phyloP scores from a whole-genome alignment of 2,888 invertebrate species.

The Athalia rosae region DNA sequence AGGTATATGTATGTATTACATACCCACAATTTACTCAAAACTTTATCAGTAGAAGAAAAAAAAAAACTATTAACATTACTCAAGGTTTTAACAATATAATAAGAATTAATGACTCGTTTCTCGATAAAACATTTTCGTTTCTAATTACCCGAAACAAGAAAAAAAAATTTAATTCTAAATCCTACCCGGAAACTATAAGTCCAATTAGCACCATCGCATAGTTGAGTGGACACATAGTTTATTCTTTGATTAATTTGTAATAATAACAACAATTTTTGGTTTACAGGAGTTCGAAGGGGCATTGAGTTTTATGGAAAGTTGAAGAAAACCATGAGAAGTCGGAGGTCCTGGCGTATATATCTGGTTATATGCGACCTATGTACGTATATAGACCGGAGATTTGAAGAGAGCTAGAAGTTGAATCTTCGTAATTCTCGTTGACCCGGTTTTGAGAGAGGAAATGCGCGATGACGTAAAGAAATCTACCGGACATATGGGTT shows the following conservation, averaged over 20 bases:
- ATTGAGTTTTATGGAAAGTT: too few relatives aligned
- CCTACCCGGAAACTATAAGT: neutral
- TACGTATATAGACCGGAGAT: too few relatives aligned
- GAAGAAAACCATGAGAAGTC: too few relatives aligned
- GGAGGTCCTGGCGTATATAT: too few relatives aligned
- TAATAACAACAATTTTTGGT: too few relatives aligned
- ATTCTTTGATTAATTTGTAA: too few relatives aligned
- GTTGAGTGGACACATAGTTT: too few relatives aligned
- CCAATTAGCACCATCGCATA: too few relatives aligned
- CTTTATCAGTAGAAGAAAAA: neutral
- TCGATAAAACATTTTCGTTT: conserved; percentile 2
- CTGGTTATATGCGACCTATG: too few relatives aligned
- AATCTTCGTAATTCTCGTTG: conserved; percentile 4
- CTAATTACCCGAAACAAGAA: neutral
- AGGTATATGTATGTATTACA: too few relatives aligned
- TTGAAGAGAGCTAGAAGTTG: too few relatives aligned
- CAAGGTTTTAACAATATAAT: neutral
- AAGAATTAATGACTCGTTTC: conserved; percentile 13
- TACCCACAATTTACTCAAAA: neutral
- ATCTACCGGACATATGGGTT: conserved; percentile 42
- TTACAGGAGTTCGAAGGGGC: too few relatives aligned
- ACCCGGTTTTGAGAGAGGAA: conserved; percentile 27
- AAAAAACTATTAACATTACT: neutral
- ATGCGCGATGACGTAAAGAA: conserved; percentile 37
- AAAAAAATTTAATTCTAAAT: conserved; percentile 1